These are phyloP conservation scores for Laothoe populi DNA, from an alignment of 2,888 invertebrate genomes.

Conservation along the genomic window DNA sequence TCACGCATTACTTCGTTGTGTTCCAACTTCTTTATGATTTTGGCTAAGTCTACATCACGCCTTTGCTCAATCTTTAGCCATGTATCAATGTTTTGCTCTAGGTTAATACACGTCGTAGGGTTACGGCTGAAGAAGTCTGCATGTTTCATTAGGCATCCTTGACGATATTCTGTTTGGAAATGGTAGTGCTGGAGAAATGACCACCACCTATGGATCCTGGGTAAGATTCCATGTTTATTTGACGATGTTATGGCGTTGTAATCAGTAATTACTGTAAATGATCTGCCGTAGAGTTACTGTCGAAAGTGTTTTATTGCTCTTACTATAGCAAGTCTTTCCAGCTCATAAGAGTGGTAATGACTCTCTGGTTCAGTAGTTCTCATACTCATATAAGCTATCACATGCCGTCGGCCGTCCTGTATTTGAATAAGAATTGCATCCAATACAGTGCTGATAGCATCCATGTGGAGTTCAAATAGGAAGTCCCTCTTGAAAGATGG, in stretches of 20 bases:
- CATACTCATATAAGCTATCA: slow-evolving; percentile 37
- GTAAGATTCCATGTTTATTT: slow-evolving; percentile 36
- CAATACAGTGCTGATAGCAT: slow-evolving; percentile 42
- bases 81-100: too few relatives aligned
- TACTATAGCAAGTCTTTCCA: slow-evolving; percentile 43
- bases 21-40: too few relatives aligned
- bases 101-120: too few relatives aligned
- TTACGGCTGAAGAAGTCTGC: slow-evolving; percentile 43
- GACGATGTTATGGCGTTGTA: slow-evolving; percentile 23
- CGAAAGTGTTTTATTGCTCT: slow-evolving; percentile 39
- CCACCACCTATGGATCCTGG: slow-evolving; percentile 40
- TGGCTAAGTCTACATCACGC: too few relatives aligned
- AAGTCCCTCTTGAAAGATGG: slow-evolving; percentile 37
- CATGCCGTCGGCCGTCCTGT: slow-evolving; percentile 32
- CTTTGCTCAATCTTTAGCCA: too few relatives aligned
- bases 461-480: slow-evolving; percentile 39
- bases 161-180: slow-evolving; percentile 40
- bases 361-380: slow-evolving; percentile 32
- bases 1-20: too few relatives aligned
- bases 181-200: slow-evolving; percentile 38
- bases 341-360: slow-evolving; percentile 40
- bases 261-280: slow-evolving; percentile 28
- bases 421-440: slow-evolving; percentile 42
- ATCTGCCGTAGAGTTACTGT: slow-evolving; percentile 35
- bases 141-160: slow-evolving; percentile 40